Base-by-base conservation (phyloP, 92 coral and sea anemone species). In the Micromussa lordhowensis region DNA sequence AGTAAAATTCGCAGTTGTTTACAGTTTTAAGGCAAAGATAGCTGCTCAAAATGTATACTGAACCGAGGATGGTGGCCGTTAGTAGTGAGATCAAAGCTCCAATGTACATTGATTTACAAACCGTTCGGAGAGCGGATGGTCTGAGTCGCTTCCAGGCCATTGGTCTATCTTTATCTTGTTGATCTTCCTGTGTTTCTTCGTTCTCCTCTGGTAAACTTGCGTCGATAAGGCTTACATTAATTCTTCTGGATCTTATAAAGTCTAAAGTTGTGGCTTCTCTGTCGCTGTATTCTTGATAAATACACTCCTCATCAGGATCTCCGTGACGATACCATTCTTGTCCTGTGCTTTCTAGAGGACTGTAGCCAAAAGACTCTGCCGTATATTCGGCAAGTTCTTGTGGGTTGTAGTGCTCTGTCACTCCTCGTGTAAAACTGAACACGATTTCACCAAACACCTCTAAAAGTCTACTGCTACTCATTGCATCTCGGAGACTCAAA, bases 261-360 rank as follows among this genome's bases (percentile, higher is more conserved):
- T 69, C 75, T 35, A 29, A 30, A 17, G 18, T 31, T 36, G 51
- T 72, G 49, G 14, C 10, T 71, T 70, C 78, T 83, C 79, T 72
- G 79, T 83, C 82, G 82, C 89, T 85, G 89, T 85, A 85, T 85
- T 85, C 76, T 44, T 85, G 89, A 69, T 85, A 77, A 77, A 85
- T 77, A 72, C 18, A 44, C 64, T 82, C 86, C 19, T 82, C 86
- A 69, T 28, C 86, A 68, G 78, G 86, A 24, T 40, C 48, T 40
- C 48, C 48, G 48, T 38, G 77, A 44, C 24, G 58, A 57, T 84
- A 21, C 88, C 88, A 84, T 54, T 84, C 81, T 53, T 49, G 81
- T 1, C 88, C 88, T n/a, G n/a, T n/a, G n/a, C n/a, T n/a, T n/a
- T n/a, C n/a, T n/a, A n/a, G n/a, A n/a, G n/a, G n/a, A n/a, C n/a